Base-by-base conservation (phyloP, 1,140 invertebrate species). In the Drosophila murphyi region DNA sequence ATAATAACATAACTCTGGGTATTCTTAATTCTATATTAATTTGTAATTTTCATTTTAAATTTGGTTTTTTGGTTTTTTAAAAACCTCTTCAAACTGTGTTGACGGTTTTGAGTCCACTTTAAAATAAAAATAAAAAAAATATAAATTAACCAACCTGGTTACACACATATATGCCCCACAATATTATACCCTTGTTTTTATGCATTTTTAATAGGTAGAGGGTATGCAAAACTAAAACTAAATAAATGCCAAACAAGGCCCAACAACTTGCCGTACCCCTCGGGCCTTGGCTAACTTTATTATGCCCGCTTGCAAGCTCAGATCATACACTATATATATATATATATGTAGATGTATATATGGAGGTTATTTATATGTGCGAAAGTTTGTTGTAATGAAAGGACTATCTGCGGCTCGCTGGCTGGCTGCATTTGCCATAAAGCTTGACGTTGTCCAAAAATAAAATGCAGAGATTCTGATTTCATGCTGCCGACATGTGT, bases 401-500 rank as follows among this genome's bases (percentile, higher is more conserved):
- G 68, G 62, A 56, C 73, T 87, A 79, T 82, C 82, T 88, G 82
- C 48, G 76, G 70, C 65, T 56, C 71, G 70, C 65, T 56, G 79
- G 45, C 32, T 56, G 67, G 20, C 20, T 20, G 20, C 20, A 20
- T 20, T 52, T 43, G 76, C 79, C 75, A 78, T 79, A 65, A 20
- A 20, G 71, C 82, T 86, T 79, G 72, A 76, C 67, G 60, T 39
- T 72, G 67, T 70, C 59, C 67, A 75, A 81, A 82, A 82, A 67
- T 80, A 80, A 80, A 88, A 69, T 85, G 83, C 64, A 83, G 68
- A 80, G 83, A 83, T 88, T 89, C 63, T 73, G 82, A 87, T 88
- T 89, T 81, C 77, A 89, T 88, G 85, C 80, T 89, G 85, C 85
- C 85, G 85, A 89, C 85, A 89, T 89, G 85, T 89, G 85, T 89